phyloP scores from a whole-genome alignment of 2,888 invertebrate genomes.

The Ochropleura leucogaster region DNA sequence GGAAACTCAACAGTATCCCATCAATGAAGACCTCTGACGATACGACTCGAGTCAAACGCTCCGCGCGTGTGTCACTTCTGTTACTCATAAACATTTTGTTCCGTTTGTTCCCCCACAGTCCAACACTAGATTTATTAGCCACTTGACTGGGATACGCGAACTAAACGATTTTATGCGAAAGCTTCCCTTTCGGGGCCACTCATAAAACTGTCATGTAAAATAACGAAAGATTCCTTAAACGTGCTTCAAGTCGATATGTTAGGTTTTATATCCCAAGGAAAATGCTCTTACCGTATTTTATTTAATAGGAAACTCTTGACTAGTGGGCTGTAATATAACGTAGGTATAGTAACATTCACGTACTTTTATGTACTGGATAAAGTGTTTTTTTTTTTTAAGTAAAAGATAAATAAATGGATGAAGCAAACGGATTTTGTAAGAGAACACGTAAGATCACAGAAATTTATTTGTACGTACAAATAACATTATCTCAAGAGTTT shows the following conservation, averaged over 20 bases:
- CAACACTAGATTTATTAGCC: constrained; percentile 20
- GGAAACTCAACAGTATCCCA: neutral
- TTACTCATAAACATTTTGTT: too few species aligned
- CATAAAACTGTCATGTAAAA: constrained; percentile 27
- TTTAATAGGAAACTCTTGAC: neutral
- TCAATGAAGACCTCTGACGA: neutral
- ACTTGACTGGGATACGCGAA: constrained; percentile 4
- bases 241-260: constrained; percentile 21
- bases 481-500: neutral
- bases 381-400: neutral
- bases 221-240: constrained; percentile 4
- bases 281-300: neutral
- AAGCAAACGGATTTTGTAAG: neutral
- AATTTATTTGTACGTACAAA: neutral
- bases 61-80: too few species aligned
- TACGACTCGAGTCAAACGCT: too few species aligned
- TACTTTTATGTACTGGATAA: neutral
- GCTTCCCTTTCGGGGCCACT: neutral
- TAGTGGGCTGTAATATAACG: neutral
- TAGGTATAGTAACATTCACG: neutral
- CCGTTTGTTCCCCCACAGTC: too few species aligned
- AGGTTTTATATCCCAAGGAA: constrained; percentile 5
- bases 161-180: constrained; percentile 26
- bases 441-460: neutral
- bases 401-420: neutral